A percentile compares a stretch with the other conserved stretches of the same genome.
phyloP scores from a whole-genome alignment of 2,113 vertebrate genomes.

The Struthidea cinerea region DNA sequence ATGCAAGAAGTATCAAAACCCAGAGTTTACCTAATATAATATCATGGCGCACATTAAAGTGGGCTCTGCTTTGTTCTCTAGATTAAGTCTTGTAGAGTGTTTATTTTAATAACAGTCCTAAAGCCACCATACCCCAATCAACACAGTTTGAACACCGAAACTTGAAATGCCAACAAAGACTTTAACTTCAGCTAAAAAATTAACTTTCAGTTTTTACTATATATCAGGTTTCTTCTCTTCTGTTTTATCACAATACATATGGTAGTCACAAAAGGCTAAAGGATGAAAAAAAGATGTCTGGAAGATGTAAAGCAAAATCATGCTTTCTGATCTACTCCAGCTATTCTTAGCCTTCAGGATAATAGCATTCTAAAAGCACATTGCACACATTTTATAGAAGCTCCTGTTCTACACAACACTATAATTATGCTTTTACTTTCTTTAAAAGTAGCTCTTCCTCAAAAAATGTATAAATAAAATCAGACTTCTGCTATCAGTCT shows the following conservation, averaged over 20 bases:
- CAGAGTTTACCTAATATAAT: background rate
- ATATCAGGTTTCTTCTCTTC: background rate
- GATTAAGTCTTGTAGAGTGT: background rate
- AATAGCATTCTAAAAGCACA: background rate
- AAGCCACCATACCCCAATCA: accelerated
- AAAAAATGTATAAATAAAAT: background rate
- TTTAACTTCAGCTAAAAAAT: background rate
- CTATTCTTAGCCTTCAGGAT: background rate
- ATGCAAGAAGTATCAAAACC: background rate
- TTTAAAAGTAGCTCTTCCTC: background rate
- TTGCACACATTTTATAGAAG: background rate
- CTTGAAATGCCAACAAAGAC: background rate
- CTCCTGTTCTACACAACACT: background rate
- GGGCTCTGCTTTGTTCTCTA: background rate
- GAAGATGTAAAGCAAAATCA: background rate
- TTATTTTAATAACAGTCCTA: background rate
- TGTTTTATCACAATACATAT: background rate
- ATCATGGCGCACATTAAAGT: background rate
- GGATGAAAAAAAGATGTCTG: background rate
- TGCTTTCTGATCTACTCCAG: background rate
- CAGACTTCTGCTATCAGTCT: background rate
- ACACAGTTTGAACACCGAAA: background rate
- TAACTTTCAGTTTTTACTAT: background rate
- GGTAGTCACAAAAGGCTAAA: background rate
- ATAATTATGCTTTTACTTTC: background rate